phyloP scores from a whole-genome alignment of 2,113 vertebrate genomes.

The Prunella himalayana region DNA sequence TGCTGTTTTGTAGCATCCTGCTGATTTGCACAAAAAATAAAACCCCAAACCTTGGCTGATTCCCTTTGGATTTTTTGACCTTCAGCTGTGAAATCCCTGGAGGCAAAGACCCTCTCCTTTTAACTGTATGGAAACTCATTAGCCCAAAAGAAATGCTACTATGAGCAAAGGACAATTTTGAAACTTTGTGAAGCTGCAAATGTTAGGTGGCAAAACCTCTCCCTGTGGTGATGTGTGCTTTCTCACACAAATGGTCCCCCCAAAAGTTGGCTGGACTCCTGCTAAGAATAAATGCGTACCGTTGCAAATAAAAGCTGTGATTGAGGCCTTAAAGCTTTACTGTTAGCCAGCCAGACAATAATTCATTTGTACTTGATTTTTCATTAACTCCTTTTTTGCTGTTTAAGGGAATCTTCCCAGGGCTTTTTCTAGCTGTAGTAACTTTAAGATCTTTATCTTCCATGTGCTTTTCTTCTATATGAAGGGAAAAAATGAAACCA shows the following conservation, averaged over 20 bases:
- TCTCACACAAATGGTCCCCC: background rate
- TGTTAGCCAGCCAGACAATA: conserved; percentile 4
- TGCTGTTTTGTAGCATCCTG: background rate
- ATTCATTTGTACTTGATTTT: conserved; percentile 29
- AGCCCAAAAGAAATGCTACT: background rate
- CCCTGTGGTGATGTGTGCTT: background rate
- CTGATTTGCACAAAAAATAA: background rate
- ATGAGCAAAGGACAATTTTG: background rate
- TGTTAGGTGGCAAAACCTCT: background rate
- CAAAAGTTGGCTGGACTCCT: background rate
- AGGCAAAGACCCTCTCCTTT: background rate
- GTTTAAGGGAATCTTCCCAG: background rate
- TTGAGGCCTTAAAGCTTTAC: background rate
- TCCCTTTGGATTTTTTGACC: background rate
- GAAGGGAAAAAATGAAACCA: conserved; percentile 62
- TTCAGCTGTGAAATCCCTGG: background rate
- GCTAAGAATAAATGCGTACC: background rate
- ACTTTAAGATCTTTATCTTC: conserved; percentile 14
- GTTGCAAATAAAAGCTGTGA: background rate
- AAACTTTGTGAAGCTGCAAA: background rate
- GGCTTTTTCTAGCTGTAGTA: background rate
- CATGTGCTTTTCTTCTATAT: conserved; percentile 35
- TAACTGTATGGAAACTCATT: background rate
- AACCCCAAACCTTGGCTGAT: background rate
- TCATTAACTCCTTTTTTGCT: conserved; percentile 45